phyloP scores from a whole-genome alignment of 2,113 vertebrate genomes.

The Xenotilapia flavipinnis region DNA sequence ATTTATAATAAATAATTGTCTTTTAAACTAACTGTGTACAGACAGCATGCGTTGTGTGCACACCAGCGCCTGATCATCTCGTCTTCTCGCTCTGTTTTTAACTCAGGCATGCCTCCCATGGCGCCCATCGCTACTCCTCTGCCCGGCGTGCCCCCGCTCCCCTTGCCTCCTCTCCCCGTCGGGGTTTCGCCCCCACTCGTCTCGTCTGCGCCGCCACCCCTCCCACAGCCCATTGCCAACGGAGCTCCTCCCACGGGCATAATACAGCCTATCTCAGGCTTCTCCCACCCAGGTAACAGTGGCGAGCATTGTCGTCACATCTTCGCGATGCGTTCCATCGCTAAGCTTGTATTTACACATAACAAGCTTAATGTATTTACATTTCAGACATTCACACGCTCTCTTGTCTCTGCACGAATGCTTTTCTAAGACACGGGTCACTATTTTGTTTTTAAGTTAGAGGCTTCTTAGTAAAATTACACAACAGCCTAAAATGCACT shows the following conservation, averaged over 20 bases:
- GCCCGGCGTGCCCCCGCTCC: constrained; percentile 81
- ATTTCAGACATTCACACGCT: not conserved
- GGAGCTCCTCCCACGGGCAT: constrained; percentile 81
- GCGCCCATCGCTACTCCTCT: constrained; percentile 76
- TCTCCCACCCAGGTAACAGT: constrained; percentile 82
- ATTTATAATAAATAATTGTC: not conserved
- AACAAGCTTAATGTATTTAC: not conserved
- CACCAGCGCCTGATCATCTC: not conserved
- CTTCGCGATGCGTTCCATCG: not conserved
- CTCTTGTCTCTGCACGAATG: not conserved
- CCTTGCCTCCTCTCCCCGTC: constrained; percentile 85
- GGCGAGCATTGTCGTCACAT: not conserved
- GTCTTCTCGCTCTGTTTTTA: not conserved
- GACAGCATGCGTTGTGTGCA: rapidly evolving
- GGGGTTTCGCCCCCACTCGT: constrained; percentile 92
- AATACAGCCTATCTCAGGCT: constrained; percentile 86
- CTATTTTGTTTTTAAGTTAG: not conserved
- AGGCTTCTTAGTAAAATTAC: not conserved
- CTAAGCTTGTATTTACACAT: not conserved
- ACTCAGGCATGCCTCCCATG: constrained; percentile 81
- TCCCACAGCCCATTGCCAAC: constrained; percentile 84
- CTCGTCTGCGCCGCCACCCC: constrained; percentile 80
- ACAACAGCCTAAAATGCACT: not conserved
- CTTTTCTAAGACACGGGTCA: not conserved
- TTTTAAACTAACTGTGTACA: not conserved